Evolutionary conservation across 2,113 vertebrate genomes (phyloP).

Genomic region (Mesoclemmys tuberculata): DNA sequence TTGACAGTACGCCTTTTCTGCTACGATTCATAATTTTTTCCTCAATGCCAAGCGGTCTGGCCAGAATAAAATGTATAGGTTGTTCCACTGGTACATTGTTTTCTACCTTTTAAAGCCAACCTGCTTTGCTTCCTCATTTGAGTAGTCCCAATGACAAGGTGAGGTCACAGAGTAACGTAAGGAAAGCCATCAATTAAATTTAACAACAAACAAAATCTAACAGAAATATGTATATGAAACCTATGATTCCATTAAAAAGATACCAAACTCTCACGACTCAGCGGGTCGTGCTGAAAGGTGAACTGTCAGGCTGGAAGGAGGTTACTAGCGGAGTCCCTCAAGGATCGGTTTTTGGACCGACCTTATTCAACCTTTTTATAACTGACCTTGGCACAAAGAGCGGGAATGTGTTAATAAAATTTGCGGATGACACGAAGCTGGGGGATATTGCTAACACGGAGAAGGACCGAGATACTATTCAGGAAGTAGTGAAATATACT

Average conservation of each 20-base stretch:
- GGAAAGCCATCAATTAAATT: background rate
- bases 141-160: background rate
- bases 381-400: too few species aligned
- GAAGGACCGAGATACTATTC: too few species aligned
- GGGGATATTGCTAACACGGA: too few species aligned
- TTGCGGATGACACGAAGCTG: too few species aligned
- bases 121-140: background rate
- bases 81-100: background rate
- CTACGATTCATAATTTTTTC: background rate
- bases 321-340: too few species aligned
- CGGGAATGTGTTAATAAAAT: too few species aligned
- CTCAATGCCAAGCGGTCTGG: background rate
- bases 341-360: too few species aligned
- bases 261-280: background rate
- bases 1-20: background rate
- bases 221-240: background rate
- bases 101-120: background rate
- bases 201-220: background rate
- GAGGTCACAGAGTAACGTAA: background rate
- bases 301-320: too few species aligned
- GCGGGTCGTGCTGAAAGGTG: too few species aligned
- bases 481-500: too few species aligned
- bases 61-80: too few species aligned
- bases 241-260: background rate
- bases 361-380: too few species aligned